Base-by-base conservation (phyloP, 2,797 vertebrate species). In the Hoplostethus mediterraneus region DNA sequence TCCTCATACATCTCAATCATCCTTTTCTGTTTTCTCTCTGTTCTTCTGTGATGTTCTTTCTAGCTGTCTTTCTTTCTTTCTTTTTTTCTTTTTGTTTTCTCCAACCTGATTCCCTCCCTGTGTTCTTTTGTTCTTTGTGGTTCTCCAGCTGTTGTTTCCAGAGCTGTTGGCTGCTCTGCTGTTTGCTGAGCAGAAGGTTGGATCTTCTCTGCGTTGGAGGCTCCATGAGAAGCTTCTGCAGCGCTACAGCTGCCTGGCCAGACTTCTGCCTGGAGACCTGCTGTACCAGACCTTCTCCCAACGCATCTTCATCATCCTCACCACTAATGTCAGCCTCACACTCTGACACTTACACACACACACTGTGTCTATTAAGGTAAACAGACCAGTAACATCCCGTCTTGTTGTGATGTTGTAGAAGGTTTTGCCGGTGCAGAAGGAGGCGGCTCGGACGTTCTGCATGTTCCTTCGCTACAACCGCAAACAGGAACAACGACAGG, bases 251-350 rank as follows among this genome's bases (percentile, higher is more conserved):
- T 97, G 96, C 84, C 92, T 99, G 88, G 97, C 97, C 13, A 92
- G 96, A 4, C 85, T 99, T 81, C 91, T 99, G 81, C 93, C 97
- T 2, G 97, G 97, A 71, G 97, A 99, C 79, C 94, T 97, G 84
- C 96, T 99, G 89, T 97, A 98, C 93, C 97, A 97, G 75, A 96
- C 94, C 69, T 98, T 99, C 92, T 93, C 96, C 60, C 96, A 96
- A 79, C 96, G 97, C 81, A 96, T 97, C 95, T 95, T 98, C 85
- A 91, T 92, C 79, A 97, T 99, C 83, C 92, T 98, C 92, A 95
- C 96, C 87, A 97, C 96, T 79, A 98, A 97, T 53, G 97, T 98
- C 70, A 96, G 96, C 64, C 47, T 2, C 12, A 51, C 14, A 49
- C 6, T 0, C 33, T 1, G 4, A 33, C 33, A 4, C 31, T 6